Percentiles rank a stretch among this genome's conserved stretches.
Conservation (phyloP, 2,888 invertebrate species). For the Autographa pulchrina region DNA sequence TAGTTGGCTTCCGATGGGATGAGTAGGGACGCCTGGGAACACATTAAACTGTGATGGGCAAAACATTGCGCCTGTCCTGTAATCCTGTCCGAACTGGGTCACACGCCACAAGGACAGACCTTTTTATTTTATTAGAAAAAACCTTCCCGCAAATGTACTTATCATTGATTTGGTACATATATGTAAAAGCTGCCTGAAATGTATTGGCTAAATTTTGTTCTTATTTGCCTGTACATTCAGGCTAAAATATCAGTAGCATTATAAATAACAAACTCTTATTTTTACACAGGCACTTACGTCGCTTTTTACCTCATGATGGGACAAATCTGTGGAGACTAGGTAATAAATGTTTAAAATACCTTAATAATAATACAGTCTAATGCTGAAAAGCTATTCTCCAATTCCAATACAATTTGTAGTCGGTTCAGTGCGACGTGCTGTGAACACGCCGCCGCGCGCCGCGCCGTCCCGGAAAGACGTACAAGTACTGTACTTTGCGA, state of each 20-base stretch:
- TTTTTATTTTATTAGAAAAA: conserved; percentile 65
- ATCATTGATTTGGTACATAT: conserved; percentile 30
- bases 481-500: conserved; percentile 61
- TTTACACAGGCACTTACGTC: too few species aligned
- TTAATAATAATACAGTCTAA: neutral
- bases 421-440: conserved; percentile 62
- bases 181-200: neutral
- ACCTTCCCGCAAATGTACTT: conserved; percentile 32
- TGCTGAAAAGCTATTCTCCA: conserved; percentile 21
- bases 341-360: neutral
- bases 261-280: too few species aligned
- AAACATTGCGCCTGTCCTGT: conserved; percentile 66
- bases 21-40: conserved; percentile 66
- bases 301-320: too few species aligned
- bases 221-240: neutral
- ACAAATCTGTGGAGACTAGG: too few species aligned
- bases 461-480: conserved; percentile 55
- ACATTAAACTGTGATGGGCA: conserved; percentile 76
- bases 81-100: conserved; percentile 67
- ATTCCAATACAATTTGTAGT: conserved; percentile 42
- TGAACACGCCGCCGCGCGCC: conserved; percentile 42
- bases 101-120: conserved; percentile 65
- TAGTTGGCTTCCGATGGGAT: conserved; percentile 69
- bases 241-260: neutral
- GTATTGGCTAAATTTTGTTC: neutral